phyloP scores from a whole-genome alignment of 1,140 invertebrate species.

The Drosophila hydei region DNA sequence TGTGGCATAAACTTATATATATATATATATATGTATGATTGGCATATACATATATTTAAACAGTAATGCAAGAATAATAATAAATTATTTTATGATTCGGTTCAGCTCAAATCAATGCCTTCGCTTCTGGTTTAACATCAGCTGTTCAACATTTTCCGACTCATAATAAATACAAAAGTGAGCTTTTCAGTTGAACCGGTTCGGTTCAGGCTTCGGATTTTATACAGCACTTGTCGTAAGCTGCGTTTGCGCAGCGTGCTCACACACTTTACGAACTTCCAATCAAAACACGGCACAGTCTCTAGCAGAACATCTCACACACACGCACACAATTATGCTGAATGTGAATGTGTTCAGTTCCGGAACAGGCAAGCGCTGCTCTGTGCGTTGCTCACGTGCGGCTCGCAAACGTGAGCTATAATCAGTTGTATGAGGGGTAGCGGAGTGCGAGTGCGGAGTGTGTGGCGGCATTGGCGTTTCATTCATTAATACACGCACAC shows the following conservation, averaged over 20 bases:
- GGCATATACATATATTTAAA: no score
- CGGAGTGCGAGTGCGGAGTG: slow-evolving; percentile 12
- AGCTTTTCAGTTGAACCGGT: no score
- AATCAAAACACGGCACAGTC: slow-evolving; percentile 38
- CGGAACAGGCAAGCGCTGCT: background rate
- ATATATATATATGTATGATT: no score
- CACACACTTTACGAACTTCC: slow-evolving; percentile 40
- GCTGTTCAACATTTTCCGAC: no score
- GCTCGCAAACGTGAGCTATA: slow-evolving; percentile 46
- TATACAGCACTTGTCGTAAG: background rate
- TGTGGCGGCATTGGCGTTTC: slow-evolving; percentile 72
- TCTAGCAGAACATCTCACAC: slow-evolving; percentile 2
- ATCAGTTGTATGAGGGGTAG: slow-evolving; percentile 5
- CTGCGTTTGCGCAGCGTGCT: slow-evolving; percentile 33
- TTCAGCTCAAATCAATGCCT: no score
- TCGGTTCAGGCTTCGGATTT: no score
- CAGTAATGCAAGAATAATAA: no score
- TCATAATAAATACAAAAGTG: no score
- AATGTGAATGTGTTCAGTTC: slow-evolving; percentile 14
- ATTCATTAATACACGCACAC: slow-evolving; percentile 72
- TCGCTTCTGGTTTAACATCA: no score
- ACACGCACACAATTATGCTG: slow-evolving; percentile 1
- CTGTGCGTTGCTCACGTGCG: slow-evolving; percentile 46
- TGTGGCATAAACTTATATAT: no score
- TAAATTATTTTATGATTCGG: no score